A percentile compares a stretch with the other conserved stretches of the same genome.
Evolutionary conservation across 1,140 invertebrate genomes (phyloP).

Genomic region (Anastrepha ludens): DNA sequence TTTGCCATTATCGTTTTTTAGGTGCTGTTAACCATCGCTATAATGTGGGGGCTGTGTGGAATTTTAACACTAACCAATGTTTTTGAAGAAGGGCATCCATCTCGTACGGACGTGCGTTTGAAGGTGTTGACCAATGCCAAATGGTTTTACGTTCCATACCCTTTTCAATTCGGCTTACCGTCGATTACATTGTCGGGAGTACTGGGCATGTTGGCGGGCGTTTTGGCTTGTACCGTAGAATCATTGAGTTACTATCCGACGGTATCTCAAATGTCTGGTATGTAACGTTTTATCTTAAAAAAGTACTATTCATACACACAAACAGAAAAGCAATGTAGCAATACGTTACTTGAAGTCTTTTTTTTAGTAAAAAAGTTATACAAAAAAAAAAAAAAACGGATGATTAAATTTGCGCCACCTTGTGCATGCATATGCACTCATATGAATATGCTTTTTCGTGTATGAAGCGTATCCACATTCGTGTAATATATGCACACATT

Average conservation of each 20-base stretch:
- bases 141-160: conserved; percentile 92
- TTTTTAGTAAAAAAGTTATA: too few relatives aligned
- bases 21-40: conserved; percentile 87
- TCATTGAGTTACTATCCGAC: conserved; percentile 93
- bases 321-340: background rate
- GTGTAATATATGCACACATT: conserved; percentile 56
- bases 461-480: background rate
- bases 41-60: conserved; percentile 87
- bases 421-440: too few relatives aligned
- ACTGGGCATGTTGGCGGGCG: conserved; percentile 88
- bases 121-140: conserved; percentile 83
- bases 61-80: conserved; percentile 83
- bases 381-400: too few relatives aligned
- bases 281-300: conserved; percentile 9
- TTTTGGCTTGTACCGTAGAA: conserved; percentile 89
- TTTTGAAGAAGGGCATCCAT: conserved; percentile 81
- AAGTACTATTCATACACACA: background rate
- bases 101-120: conserved; percentile 85
- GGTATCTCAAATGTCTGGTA: conserved; percentile 86
- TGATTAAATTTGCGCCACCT: too few relatives aligned
- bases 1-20: conserved; percentile 65
- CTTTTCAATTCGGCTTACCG: conserved; percentile 90
- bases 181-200: conserved; percentile 81
- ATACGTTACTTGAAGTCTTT: too few relatives aligned
- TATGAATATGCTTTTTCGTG: too few relatives aligned